These are phyloP conservation scores for Lepus timidus DNA, from an alignment of 2,113 vertebrate genomes.

Conservation along the genomic window DNA sequence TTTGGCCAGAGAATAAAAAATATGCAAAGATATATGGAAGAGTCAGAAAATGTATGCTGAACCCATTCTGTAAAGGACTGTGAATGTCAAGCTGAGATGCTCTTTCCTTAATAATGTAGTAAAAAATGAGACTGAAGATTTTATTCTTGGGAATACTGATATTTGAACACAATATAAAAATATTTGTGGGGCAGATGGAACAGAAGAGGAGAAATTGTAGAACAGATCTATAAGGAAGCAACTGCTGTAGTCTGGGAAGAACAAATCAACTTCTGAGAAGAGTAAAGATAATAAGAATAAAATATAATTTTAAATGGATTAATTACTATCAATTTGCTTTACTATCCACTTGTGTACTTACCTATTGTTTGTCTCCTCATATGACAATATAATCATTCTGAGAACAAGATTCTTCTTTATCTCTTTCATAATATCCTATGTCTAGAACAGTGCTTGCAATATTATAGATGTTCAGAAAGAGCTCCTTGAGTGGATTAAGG, in stretches of 20 bases:
- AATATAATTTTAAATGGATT: not conserved
- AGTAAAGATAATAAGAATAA: not conserved
- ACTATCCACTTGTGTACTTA: not conserved
- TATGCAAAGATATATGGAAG: not conserved
- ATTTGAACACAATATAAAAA: constrained; percentile 19
- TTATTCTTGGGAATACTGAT: not conserved
- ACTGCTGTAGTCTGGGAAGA: not conserved
- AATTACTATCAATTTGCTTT: not conserved
- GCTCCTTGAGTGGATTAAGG: not conserved
- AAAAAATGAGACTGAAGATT: not conserved
- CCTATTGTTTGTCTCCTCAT: not conserved
- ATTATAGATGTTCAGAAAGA: constrained; percentile 10
- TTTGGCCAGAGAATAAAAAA: not conserved
- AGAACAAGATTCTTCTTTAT: not conserved
- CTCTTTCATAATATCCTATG: not conserved
- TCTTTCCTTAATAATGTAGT: not conserved
- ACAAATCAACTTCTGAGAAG: not conserved
- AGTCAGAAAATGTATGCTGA: not conserved
- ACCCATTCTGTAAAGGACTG: not conserved
- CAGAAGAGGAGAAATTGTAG: not conserved
- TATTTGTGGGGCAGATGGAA: not conserved
- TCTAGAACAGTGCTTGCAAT: not conserved
- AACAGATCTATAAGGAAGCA: constrained; percentile 1
- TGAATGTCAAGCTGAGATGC: not conserved
- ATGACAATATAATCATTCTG: not conserved